Evolutionary conservation across 2,888 invertebrate species (phyloP), one percentile per base, ranked within the genome.

Genomic region (Sipha maydis): DNA sequence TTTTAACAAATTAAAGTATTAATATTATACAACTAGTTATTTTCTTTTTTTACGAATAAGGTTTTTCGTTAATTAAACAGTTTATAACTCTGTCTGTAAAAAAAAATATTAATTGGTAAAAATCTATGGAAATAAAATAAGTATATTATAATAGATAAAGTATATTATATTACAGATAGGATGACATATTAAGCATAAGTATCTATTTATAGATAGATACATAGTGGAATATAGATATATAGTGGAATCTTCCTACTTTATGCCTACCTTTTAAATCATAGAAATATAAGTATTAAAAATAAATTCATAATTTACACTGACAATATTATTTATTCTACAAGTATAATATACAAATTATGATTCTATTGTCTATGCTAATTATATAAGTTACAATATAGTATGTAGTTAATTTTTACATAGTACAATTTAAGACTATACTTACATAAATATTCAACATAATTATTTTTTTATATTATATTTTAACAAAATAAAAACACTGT

Each of bases 401-500:
- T 48, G 31, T 48, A 61, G 17, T 21, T 61, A 79, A 79, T 61
- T 79, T 61, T 61, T 69, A 67, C 11, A 67, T 41, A 80, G 56
- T 78, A 41, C 9, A 41, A 38, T 48, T 69, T 19, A 28, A 19
- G 48, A 73, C 71, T 71, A 67, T 9, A n/a, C 61, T 61, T 31
- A 71, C 28, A 71, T 71, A 31, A 28, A 17, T 28, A 71, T 31
- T 48, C 17, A 28, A 61, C 21, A 61, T 71, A 71, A 31, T 14
- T 17, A 71, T n/a, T n/a, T 3, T 61, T 61, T 28, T n/a, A 11
- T 71, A 28, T 11, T 8, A 67, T 71, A 71, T 31, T 41, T 48
- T 38, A 69, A 83, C 48, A 67, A 83, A 80, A 83, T 71, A 34
- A 83, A 80, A 83, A 83, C 71, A 73, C 71, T 83, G 71, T 83